phyloP scores from a whole-genome alignment of 2,888 invertebrate genomes.

The Chloromyia formosa region DNA sequence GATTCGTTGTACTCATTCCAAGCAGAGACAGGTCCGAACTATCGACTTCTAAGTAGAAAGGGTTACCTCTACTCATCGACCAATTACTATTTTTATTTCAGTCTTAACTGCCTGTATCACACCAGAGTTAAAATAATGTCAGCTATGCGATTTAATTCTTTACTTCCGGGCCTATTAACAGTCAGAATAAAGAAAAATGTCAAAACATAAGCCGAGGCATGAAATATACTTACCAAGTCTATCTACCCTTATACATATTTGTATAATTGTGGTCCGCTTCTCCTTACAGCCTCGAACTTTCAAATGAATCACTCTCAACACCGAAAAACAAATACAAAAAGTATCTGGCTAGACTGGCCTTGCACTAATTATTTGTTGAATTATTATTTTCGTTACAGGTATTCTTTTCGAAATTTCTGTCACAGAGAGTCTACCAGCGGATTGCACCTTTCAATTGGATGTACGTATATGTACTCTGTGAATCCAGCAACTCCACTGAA shows the following conservation, averaged over 20 bases:
- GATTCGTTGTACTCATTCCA: too few species aligned
- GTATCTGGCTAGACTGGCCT: slow-evolving; percentile 15
- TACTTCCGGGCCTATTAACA: too few species aligned
- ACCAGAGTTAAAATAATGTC: too few species aligned
- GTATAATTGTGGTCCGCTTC: not conserved
- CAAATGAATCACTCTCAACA: not conserved
- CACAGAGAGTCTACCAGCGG: slow-evolving; percentile 7
- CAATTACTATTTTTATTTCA: too few species aligned
- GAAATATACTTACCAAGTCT: slow-evolving; percentile 11
- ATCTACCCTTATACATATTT: not conserved
- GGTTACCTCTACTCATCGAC: too few species aligned
- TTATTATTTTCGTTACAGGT: not conserved
- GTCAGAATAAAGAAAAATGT: too few species aligned
- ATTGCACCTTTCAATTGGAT: not conserved
- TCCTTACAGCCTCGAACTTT: slow-evolving; percentile 13
- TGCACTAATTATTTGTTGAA: slow-evolving; percentile 8
- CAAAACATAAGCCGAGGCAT: too few species aligned
- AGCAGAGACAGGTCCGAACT: too few species aligned
- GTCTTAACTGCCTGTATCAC: too few species aligned
- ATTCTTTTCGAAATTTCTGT: slow-evolving; percentile 16
- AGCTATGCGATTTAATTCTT: too few species aligned
- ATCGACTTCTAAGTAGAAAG: too few species aligned
- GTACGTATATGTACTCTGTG: not conserved
- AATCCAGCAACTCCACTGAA: not conserved
- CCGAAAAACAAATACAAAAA: too few species aligned